A percentile compares a stretch with the other conserved stretches of the same genome.
These are phyloP conservation scores for Orthonychiurus folsomi DNA, from an alignment of 2,888 invertebrate genomes.

Conservation along the genomic window DNA sequence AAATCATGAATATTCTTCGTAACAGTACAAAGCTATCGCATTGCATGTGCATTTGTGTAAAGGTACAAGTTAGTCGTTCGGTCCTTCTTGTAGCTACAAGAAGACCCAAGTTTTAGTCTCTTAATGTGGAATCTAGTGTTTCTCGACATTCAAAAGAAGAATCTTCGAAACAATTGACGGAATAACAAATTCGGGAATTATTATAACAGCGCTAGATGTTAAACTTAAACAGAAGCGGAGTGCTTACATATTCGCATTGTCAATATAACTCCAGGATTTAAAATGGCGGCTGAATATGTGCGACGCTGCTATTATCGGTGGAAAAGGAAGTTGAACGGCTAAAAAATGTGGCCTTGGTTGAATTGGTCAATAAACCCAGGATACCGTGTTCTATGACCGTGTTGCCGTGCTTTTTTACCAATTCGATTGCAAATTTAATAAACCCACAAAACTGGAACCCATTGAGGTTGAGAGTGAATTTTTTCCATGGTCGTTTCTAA, in stretches of 20 bases:
- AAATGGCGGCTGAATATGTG: not conserved
- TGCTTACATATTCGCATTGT: no score
- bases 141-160: no score
- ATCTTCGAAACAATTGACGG: no score
- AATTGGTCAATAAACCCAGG: constrained; percentile 18
- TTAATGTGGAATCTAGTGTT: not conserved
- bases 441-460: constrained; percentile 98
- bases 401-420: no score
- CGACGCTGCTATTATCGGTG: constrained; percentile 1
- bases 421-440: constrained; percentile 56
- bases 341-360: constrained; percentile 2
- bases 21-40: no score
- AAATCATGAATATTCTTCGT: no score
- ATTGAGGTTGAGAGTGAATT: constrained; percentile 83
- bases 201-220: not conserved
- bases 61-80: not conserved
- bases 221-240: constrained; percentile 3
- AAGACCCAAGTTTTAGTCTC: not conserved
- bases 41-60: no score
- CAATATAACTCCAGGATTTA: not conserved
- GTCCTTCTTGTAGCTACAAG: not conserved
- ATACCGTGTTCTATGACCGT: no score
- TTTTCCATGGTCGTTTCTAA: constrained; percentile 84
- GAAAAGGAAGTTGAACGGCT: not conserved
- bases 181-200: not conserved